Evolutionary conservation across 2,888 invertebrate genomes (phyloP).

Genomic region (Lasioglossum calceatum): DNA sequence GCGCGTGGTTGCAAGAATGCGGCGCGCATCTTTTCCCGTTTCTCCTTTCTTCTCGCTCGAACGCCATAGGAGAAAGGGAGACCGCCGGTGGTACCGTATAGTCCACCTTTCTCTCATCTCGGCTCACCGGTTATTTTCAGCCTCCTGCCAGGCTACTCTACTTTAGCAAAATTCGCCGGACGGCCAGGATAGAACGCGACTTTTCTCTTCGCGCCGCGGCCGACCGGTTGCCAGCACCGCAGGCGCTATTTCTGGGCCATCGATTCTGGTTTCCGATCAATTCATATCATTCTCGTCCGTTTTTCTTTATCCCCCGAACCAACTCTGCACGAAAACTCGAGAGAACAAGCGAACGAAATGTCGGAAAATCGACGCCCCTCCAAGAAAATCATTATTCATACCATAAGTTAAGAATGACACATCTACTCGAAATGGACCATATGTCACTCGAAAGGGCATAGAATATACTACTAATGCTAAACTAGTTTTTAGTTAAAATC

Average conservation of each 20-base stretch:
- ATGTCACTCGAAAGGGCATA: background rate
- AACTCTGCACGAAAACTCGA: background rate
- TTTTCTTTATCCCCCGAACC: background rate
- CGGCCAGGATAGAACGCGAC: constrained; percentile 1
- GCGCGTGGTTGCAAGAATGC: constrained; percentile 65
- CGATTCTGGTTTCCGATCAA: background rate
- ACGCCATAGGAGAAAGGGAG: constrained; percentile 68
- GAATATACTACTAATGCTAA: background rate
- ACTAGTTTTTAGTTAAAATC: background rate
- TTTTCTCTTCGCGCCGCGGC: background rate
- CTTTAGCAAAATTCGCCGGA: constrained; percentile 35
- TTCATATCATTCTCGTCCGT: background rate
- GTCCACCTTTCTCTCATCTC: constrained; percentile 75
- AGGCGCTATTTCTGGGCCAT: background rate
- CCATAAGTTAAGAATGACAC: background rate
- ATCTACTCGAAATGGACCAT: background rate
- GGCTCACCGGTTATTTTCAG: constrained; percentile 62
- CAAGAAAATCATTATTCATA: background rate
- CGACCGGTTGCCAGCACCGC: background rate
- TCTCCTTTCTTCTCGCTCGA: constrained; percentile 66
- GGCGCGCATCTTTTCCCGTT: constrained; percentile 67
- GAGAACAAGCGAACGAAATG: background rate
- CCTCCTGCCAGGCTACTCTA: constrained; percentile 32
- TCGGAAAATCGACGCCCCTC: background rate
- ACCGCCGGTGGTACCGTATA: constrained; percentile 61